Conservation (phyloP, 2,113 vertebrate species). For the Kryptolebias marmoratus region DNA sequence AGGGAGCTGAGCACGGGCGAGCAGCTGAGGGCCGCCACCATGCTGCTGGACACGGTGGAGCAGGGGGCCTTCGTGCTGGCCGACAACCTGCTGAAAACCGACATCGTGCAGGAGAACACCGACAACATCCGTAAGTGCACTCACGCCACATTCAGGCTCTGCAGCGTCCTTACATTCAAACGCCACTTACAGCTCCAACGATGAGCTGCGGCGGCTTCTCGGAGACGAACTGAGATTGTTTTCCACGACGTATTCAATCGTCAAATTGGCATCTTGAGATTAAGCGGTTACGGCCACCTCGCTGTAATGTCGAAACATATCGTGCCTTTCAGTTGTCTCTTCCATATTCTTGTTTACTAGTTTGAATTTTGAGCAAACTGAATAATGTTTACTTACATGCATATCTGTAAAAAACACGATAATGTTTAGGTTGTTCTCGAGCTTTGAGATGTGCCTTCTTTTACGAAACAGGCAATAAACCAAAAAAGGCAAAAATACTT, state of each 20-base stretch:
- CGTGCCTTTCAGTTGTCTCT: background rate
- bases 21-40: slow-evolving; percentile 93
- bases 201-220: too few species aligned
- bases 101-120: slow-evolving; percentile 95
- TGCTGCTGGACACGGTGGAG: slow-evolving; percentile 95
- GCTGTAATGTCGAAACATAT: background rate
- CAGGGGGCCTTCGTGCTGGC: slow-evolving; percentile 97
- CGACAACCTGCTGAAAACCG: slow-evolving; percentile 97
- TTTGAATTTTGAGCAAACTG: too few species aligned
- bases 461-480: too few species aligned
- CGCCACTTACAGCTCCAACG: background rate
- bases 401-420: too few species aligned
- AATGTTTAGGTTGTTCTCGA: too few species aligned
- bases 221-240: too few species aligned
- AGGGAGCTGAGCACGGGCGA: slow-evolving; percentile 88
- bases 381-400: too few species aligned
- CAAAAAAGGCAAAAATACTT: too few species aligned
- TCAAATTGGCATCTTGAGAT: background rate
- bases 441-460: too few species aligned
- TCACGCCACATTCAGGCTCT: background rate
- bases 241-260: too few species aligned
- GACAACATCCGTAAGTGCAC: slow-evolving; percentile 95
- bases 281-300: background rate
- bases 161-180: background rate
- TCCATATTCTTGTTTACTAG: too few species aligned